Evolutionary conservation across 2,888 invertebrate species (phyloP), one percentile per base, ranked within the genome.

Genomic region (Ophioninae sp.): DNA sequence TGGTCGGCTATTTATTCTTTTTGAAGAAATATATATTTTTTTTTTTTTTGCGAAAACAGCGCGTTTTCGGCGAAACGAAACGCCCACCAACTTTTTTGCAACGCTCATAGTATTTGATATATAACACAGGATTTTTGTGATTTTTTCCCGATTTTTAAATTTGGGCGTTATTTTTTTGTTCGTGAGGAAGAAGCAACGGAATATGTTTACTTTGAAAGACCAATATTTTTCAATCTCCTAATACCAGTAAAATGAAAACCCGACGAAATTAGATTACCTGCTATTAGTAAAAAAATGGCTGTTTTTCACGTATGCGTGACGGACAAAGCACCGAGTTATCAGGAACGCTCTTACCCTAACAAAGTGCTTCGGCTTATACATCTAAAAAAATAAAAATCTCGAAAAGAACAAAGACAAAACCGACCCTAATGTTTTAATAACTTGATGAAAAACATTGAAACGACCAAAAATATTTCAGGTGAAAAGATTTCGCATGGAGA

Each of bases 401-500:
- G 50, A 50, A 17, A 17, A 50, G 50, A 50, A 50, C 17, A 17
- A 13, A 50, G 50, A 6, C 6, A 6, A 6, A 17, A 50, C 6
- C 50, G 17, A 50, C 50, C 2, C 13, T 1, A 7, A 50, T 17
- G 13, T 10, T 50, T 17, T 2, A 10, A 50, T 0, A 6, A 50
- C 50, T 17, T 50, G 13, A 17, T 13, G 17, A 17, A 50, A 50
- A 17, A 50, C 3, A 50, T 50, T 50, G 50, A 50, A 13, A 13
- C 13, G 50, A 50, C 13, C 13, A 13, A 20, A 13, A 57, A 70
- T 57, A 37, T 70, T 37, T 72, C 62, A 93, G 92, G 97, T 98
- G 85, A 97, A 97, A 92, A 95, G 98, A 69, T 98, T 98, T 92
- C 95, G 97, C 6, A 98, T 98, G 96, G 99, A 99, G 93, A 98